Evolutionary conservation across 2,113 vertebrate species (phyloP), one percentile per base, ranked within the genome.

Genomic region (Atrichornis clamosus): DNA sequence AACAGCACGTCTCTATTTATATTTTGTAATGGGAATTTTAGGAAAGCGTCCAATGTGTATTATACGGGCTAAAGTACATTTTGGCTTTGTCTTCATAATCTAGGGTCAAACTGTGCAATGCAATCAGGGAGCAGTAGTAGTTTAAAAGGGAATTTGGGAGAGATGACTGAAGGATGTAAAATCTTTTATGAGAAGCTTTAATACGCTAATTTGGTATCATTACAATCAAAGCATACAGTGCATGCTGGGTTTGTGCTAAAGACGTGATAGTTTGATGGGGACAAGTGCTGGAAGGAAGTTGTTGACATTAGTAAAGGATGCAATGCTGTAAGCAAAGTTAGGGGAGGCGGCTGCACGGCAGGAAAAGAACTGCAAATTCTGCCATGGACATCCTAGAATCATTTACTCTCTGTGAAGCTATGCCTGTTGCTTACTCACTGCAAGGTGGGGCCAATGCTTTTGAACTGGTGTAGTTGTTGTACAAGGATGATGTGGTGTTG

Each of bases 1-100:
- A 94, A 92, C 37, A 75, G 2, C 22, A 55, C 0, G 0, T 44
- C 24, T 85, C 30, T 79, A 24, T 89, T 87, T 74, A 39, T 74
- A 49, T 58, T 87, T 47, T 30, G 13, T 89, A 63, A 90, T 19
- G 13, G 47, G 35, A 84, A 62, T 59, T 90, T 68, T 72, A 64
- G 33, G 35, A 72, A 91, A 53, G 12, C 0, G 1, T 81, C 47
- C 35, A 78, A 9, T 13, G 3, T 64, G 8, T 75, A 20, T 41
- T 84, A 30, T 42, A 78, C 5, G 10, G 28, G 26, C 39, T 84
- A 92, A 94, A 84, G 49, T 30, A 53, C 15, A 22, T 89, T 79
- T 84, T 92, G 42, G 11, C 7, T 87, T 94, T 84, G n/a, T 68
- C 41, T 89, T 89, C 35, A 67, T 55, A 70, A 63, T 55, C 69